These are phyloP conservation scores for Furcula furcula DNA, from an alignment of 2,888 invertebrate genomes.

Conservation along the genomic window DNA sequence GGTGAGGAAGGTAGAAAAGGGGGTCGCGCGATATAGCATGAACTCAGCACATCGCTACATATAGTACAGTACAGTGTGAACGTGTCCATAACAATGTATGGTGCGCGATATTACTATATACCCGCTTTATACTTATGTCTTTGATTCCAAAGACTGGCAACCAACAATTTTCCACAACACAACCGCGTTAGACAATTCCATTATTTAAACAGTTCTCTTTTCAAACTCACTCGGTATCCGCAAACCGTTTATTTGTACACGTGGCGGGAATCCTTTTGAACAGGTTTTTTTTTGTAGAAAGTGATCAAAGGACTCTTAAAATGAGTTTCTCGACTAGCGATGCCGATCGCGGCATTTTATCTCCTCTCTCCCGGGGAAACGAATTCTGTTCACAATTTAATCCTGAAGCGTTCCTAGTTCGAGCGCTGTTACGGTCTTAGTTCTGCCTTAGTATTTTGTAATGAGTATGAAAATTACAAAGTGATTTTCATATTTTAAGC, in stretches of 20 bases:
- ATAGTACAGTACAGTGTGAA: too few relatives aligned
- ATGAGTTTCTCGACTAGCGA: slow-evolving; percentile 41
- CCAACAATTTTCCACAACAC: too few relatives aligned
- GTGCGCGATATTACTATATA: too few relatives aligned
- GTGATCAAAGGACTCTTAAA: slow-evolving; percentile 48
- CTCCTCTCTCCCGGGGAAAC: slow-evolving; percentile 25
- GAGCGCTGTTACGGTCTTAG: slow-evolving; percentile 10
- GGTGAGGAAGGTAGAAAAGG: too few relatives aligned
- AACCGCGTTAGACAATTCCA: too few relatives aligned
- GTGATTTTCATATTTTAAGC: too few relatives aligned
- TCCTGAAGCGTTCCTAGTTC: slow-evolving; percentile 39
- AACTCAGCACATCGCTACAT: not conserved
- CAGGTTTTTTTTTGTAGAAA: slow-evolving; percentile 32
- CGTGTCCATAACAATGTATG: too few relatives aligned
- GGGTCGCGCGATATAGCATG: too few relatives aligned
- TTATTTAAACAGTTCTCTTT: slow-evolving; percentile 3
- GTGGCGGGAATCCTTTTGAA: slow-evolving; percentile 9
- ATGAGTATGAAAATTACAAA: not conserved
- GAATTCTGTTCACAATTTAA: slow-evolving; percentile 47
- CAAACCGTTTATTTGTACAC: slow-evolving; percentile 19
- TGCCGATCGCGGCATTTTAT: slow-evolving; percentile 32
- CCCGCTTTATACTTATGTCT: too few relatives aligned
- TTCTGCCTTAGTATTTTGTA: slow-evolving; percentile 8
- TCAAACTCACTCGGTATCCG: slow-evolving; percentile 11
- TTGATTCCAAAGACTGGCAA: too few relatives aligned